Evolutionary conservation across 2,888 invertebrate species (phyloP).

Genomic region (Lepetodrilus schrolli): DNA sequence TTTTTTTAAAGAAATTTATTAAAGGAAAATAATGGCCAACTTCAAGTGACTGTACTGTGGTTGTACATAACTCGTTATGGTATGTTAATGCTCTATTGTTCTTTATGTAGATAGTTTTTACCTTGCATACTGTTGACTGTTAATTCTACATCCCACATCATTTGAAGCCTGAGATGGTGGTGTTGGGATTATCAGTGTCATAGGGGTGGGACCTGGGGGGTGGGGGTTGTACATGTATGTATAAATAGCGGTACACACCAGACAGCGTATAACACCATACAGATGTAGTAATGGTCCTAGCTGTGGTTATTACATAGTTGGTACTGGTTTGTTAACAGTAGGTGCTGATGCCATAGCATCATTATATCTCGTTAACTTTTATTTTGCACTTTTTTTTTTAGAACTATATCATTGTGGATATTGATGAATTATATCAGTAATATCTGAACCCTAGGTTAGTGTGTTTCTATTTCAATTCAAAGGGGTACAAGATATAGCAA

Average conservation of each 20-base stretch:
- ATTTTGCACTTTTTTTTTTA: too few relatives aligned
- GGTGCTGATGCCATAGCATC: too few relatives aligned
- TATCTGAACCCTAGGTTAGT: too few relatives aligned
- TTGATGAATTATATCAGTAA: too few relatives aligned
- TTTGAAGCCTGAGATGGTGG: not conserved
- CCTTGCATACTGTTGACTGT: not conserved
- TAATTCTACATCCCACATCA: not conserved
- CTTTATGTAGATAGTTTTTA: not conserved
- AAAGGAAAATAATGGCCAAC: too few relatives aligned
- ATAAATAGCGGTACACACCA: not conserved
- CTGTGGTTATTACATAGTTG: not conserved
- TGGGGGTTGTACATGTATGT: not conserved
- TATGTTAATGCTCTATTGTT: slow-evolving; percentile 17
- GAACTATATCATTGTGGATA: too few relatives aligned
- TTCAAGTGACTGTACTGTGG: too few relatives aligned
- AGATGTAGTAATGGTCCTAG: not conserved
- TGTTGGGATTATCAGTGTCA: slow-evolving; percentile 13
- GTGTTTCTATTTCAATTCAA: too few relatives aligned
- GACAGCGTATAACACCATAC: slow-evolving; percentile 5
- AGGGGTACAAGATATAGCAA: too few relatives aligned
- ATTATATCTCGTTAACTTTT: too few relatives aligned
- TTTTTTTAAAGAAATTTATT: too few relatives aligned
- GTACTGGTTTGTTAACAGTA: not conserved
- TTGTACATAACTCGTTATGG: slow-evolving; percentile 7
- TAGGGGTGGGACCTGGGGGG: too few relatives aligned